Percentiles rank a stretch among this genome's conserved stretches.
These are phyloP conservation scores for Celastrina argiolus DNA, from an alignment of 2,888 invertebrate genomes.

Conservation along the genomic window DNA sequence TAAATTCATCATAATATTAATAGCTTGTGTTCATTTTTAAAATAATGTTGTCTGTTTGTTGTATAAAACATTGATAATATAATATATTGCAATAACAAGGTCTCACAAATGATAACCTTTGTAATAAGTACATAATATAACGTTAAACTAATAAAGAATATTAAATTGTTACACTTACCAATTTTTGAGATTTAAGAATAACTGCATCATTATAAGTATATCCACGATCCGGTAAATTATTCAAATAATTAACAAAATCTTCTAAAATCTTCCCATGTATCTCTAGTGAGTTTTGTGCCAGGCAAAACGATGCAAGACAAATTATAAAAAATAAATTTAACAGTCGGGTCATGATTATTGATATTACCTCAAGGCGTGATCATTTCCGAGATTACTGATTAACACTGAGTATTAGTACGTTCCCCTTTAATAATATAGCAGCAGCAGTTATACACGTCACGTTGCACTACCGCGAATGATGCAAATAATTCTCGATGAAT, in stretches of 20 bases:
- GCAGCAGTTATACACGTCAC: background rate
- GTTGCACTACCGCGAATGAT: background rate
- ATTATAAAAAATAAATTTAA: constrained; percentile 34
- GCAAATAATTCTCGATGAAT: background rate
- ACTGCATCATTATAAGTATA: constrained; percentile 66
- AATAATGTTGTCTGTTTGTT: background rate
- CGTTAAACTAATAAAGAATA: too few species aligned
- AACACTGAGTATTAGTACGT: constrained; percentile 25
- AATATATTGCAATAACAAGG: constrained; percentile 17
- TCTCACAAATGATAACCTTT: constrained; percentile 36
- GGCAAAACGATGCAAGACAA: constrained; percentile 41
- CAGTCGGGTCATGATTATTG: background rate
- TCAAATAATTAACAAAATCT: constrained; percentile 67
- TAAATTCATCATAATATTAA: constrained; percentile 9
- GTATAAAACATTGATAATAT: background rate
- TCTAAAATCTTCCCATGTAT: constrained; percentile 50
- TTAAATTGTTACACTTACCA: constrained; percentile 51
- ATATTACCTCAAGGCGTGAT: constrained; percentile 36
- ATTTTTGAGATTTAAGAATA: constrained; percentile 60
- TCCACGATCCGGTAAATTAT: constrained; percentile 62
- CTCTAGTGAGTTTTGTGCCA: constrained; percentile 47
- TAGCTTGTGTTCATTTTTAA: background rate
- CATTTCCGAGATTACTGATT: constrained; percentile 44
- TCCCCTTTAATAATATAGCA: background rate
- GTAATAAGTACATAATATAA: constrained; percentile 25